Percentiles rank a stretch among this genome's conserved stretches.
These are phyloP conservation scores for Clarias platycephalus DNA, from an alignment of 2,797 vertebrate species.

Conservation along the genomic window DNA sequence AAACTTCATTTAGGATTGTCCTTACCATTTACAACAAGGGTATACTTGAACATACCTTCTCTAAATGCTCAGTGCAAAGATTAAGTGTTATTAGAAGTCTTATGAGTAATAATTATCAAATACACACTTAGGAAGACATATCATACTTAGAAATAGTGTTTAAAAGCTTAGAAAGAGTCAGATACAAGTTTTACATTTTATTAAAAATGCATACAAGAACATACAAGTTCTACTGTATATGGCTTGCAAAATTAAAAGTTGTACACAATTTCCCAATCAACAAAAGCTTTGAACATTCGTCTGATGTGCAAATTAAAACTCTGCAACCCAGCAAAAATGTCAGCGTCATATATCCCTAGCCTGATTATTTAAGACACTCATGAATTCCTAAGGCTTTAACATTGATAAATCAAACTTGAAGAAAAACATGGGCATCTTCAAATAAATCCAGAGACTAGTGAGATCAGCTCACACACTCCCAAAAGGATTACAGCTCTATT, in stretches of 20 bases:
- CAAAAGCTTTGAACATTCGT: not conserved
- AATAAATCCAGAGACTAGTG: not conserved
- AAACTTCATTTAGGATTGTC: no score
- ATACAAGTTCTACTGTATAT: not conserved
- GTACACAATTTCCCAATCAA: conserved; percentile 19
- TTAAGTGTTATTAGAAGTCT: not conserved
- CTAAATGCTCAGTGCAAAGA: not conserved
- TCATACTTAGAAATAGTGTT: not conserved
- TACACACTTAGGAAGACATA: not conserved
- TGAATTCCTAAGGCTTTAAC: not conserved
- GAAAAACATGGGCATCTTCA: not conserved
- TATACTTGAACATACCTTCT: not conserved
- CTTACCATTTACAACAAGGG: not conserved
- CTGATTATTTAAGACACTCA: not conserved
- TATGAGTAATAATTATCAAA: not conserved
- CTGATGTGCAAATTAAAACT: conserved; percentile 6
- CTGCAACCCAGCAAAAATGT: not conserved
- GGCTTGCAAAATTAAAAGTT: not conserved
- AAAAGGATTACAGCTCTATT: conserved; percentile 16
- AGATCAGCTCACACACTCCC: not conserved
- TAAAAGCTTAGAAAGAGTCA: not conserved
- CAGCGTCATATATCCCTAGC: not conserved
- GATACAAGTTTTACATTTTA: not conserved
- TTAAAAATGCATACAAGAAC: conserved; percentile 28
- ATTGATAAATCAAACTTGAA: not conserved